Conservation (phyloP, 2,888 invertebrate genomes). For the Acronicta psi region DNA sequence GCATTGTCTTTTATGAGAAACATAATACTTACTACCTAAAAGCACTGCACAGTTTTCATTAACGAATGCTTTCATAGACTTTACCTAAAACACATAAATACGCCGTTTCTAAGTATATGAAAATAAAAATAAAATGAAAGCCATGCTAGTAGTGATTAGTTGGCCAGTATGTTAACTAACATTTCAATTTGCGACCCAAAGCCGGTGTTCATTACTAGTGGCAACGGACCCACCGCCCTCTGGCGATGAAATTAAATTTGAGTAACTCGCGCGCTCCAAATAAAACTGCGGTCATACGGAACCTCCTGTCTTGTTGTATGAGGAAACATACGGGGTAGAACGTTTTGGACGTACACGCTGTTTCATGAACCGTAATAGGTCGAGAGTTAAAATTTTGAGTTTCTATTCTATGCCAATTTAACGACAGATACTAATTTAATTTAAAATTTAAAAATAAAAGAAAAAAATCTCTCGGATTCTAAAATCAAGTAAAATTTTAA, state of each 20-base stretch:
- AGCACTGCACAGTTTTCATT: not conserved
- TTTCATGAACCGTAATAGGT: no score
- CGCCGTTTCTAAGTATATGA: slow-evolving; percentile 6
- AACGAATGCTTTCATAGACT: not conserved
- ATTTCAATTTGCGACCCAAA: slow-evolving; percentile 44
- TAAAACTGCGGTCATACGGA: slow-evolving; percentile 18
- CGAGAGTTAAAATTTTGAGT: no score
- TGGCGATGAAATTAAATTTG: slow-evolving; percentile 40
- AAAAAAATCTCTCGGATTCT: no score
- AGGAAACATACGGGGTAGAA: slow-evolving; percentile 6
- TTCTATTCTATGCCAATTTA: no score
- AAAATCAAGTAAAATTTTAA: no score
- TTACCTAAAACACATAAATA: not conserved
- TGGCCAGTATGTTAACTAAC: slow-evolving; percentile 35
- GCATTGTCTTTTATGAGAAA: no score
- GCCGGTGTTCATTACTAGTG: slow-evolving; percentile 34
- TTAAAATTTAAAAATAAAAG: no score
- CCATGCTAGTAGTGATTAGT: slow-evolving; percentile 17
- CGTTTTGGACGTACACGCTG: not conserved
- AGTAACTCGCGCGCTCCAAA: slow-evolving; percentile 35
- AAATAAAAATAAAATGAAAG: slow-evolving; percentile 6
- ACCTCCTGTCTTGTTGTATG: slow-evolving; percentile 1
- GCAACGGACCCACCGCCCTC: slow-evolving; percentile 12
- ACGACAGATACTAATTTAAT: no score
- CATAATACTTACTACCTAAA: no score